Evolutionary conservation across 2,797 vertebrate species (phyloP), one percentile per base, ranked within the genome.

Genomic region (Epinephelus malabaricus): DNA sequence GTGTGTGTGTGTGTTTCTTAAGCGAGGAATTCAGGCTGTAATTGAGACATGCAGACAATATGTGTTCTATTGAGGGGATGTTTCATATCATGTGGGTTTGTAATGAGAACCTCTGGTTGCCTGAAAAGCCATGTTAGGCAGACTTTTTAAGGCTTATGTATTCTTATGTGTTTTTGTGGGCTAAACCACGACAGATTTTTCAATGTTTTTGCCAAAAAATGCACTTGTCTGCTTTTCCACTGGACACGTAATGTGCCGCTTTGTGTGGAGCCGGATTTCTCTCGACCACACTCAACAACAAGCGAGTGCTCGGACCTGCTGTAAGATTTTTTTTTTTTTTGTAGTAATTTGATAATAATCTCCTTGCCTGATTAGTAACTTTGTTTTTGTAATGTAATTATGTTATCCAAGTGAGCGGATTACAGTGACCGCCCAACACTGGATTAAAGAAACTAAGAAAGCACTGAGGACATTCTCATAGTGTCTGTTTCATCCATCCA

Each of bases 61-160:
- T 88, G 86, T 75, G 79, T 90, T 86, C 82, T 78, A 86, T 83
- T 90, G 83, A 92, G 79, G 72, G 91, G 82, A 89, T 91, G 90
- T 89, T 94, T 93, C 82, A 77, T 88, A 88, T 95, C 90, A 86
- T 89, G 90, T 86, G 79, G 85, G 85, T 82, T 86, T 86, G 90
- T 90, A 87, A 92, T 78, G 78, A 90, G 84, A 92, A 86, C 85
- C 82, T 82, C 58, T 78, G 76, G 45, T 82, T 84, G 83, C 78
- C 80, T 81, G 76, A 73, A 67, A 62, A 78, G 68, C 69, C 75
- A 73, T 81, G 86, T 86, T 81, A 60, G 62, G 45, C 73, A 53
- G 83, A 82, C 66, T 74, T 73, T 82, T 82, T 83, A 50, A 76
- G 70, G 73, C 81, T 84, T 79, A 86, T 86, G 79, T 82, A 51